Conservation (phyloP, 53 echinoderm and acorn worm genomes). For the Zoroaster sp. region DNA sequence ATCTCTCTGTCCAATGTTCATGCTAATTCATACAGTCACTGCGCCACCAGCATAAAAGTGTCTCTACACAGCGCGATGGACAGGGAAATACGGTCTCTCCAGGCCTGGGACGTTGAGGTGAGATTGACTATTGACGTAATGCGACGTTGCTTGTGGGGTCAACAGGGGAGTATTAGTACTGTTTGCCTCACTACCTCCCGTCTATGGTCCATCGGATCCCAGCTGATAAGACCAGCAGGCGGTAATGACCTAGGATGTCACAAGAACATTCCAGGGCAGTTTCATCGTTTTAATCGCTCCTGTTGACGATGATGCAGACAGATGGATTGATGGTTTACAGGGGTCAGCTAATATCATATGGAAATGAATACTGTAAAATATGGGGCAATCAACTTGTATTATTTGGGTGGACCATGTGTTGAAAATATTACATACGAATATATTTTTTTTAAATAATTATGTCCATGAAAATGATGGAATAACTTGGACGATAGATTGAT, state of each 20-base stretch:
- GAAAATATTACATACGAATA: not conserved
- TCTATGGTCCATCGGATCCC: not conserved
- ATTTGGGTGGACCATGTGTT: too few species aligned
- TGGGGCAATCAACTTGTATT: not conserved
- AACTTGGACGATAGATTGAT: too few species aligned
- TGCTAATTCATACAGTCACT: not conserved
- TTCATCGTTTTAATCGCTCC: constrained; percentile 4
- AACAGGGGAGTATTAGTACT: not conserved
- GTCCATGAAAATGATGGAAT: too few species aligned
- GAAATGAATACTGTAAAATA: not conserved
- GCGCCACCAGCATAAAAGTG: not conserved
- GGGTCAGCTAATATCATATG: not conserved
- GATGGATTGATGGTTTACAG: constrained; percentile 13
- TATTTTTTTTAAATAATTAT: too few species aligned
- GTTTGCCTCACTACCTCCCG: not conserved
- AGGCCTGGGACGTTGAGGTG: not conserved
- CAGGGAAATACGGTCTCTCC: not conserved
- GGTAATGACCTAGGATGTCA: constrained; percentile 36
- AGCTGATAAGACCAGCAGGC: not conserved
- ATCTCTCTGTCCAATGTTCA: too few species aligned
- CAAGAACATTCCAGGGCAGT: not conserved
- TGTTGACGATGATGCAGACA: not conserved
- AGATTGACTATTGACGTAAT: constrained; percentile 24
- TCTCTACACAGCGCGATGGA: not conserved
- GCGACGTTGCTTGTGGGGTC: not conserved